These are phyloP conservation scores for Cosmorhoe ocellata DNA, from an alignment of 2,888 invertebrate species.

Conservation along the genomic window DNA sequence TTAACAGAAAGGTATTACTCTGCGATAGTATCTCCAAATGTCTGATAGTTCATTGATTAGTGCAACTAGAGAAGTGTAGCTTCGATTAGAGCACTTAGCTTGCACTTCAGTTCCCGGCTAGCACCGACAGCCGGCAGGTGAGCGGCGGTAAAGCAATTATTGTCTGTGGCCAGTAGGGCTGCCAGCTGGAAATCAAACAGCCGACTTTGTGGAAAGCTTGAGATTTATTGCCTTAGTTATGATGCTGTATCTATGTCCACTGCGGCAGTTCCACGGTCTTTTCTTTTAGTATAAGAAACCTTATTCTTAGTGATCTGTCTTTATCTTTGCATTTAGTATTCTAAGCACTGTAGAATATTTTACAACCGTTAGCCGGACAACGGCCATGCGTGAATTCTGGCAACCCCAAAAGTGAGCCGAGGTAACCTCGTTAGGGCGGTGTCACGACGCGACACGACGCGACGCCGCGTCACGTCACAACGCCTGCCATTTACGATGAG, in stretches of 20 bases:
- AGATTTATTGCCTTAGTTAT: no score
- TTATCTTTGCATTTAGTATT: no score
- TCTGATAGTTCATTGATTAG: not conserved
- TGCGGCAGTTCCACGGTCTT: no score
- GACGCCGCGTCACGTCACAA: conserved; percentile 14
- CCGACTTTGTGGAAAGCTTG: not conserved
- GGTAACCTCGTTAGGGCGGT: conserved; percentile 26
- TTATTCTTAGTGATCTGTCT: no score
- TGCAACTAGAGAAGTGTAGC: not conserved
- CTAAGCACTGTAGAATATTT: not conserved
- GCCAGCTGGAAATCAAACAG: not conserved
- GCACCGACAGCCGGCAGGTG: conserved; percentile 16
- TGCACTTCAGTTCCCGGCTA: conserved; percentile 8
- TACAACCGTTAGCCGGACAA: not conserved
- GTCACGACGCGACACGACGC: conserved; percentile 7
- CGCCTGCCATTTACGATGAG: conserved; percentile 16
- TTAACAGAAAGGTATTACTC: no score
- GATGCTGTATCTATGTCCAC: no score
- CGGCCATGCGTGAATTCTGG: not conserved
- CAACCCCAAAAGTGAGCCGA: not conserved
- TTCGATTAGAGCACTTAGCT: conserved; percentile 16
- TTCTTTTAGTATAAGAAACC: no score
- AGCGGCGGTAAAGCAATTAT: conserved; percentile 41
- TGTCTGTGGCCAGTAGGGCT: conserved; percentile 9
- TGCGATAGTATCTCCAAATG: not conserved